Conservation (phyloP, 2,888 invertebrate species). For the Galeruca laticollis region DNA sequence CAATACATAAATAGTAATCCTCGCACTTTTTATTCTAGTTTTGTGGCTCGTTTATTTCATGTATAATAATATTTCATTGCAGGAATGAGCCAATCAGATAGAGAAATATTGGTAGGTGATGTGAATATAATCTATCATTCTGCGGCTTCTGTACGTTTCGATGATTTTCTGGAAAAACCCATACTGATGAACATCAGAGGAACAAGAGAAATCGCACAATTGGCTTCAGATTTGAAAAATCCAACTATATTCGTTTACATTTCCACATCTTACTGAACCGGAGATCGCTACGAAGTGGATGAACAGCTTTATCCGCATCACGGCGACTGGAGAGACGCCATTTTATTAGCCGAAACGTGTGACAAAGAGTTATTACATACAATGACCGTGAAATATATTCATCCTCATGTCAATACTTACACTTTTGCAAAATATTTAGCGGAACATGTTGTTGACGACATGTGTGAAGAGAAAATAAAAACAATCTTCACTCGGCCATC, state of each 20-base stretch:
- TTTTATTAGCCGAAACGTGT: slow-evolving; percentile 73
- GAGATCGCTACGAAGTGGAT: slow-evolving; percentile 77
- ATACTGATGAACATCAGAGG: slow-evolving; percentile 75
- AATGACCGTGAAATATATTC: slow-evolving; percentile 73
- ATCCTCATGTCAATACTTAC: slow-evolving; percentile 87
- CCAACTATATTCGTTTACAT: slow-evolving; percentile 76
- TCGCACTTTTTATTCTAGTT: too few species aligned
- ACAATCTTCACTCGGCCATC: slow-evolving; percentile 87
- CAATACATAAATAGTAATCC: too few species aligned
- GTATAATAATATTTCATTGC: slow-evolving; percentile 5
- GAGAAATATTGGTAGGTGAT: slow-evolving; percentile 69
- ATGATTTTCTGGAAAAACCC: slow-evolving; percentile 79
- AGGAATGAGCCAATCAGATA: slow-evolving; percentile 65
- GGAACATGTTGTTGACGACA: slow-evolving; percentile 81
- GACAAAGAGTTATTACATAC: slow-evolving; percentile 71
- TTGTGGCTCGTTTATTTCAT: too few species aligned
- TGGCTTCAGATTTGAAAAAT: slow-evolving; percentile 71
- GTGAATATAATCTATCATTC: slow-evolving; percentile 81
- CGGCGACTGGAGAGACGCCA: slow-evolving; percentile 76
- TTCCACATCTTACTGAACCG: slow-evolving; percentile 90
- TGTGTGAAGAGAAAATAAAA: slow-evolving; percentile 73
- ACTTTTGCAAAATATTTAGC: slow-evolving; percentile 90
- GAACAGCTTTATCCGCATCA: slow-evolving; percentile 81
- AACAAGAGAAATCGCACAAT: slow-evolving; percentile 73
- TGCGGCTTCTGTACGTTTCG: slow-evolving; percentile 87